Base-by-base conservation (phyloP, 2,888 invertebrate genomes). In the Brachyptera putata region DNA sequence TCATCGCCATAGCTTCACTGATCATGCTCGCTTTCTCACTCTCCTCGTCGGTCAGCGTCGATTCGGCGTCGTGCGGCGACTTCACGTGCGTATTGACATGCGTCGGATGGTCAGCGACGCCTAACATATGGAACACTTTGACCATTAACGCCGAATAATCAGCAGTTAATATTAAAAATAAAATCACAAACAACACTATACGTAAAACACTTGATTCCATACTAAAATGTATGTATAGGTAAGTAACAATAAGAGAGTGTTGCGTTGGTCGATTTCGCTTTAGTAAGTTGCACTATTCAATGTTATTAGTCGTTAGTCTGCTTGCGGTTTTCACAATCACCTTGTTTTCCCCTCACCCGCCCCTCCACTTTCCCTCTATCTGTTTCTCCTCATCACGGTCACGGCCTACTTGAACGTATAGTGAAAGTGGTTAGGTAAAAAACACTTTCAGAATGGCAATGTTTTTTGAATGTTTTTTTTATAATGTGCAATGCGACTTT, bases 81-180 rank as follows among this genome's bases (percentile, higher is more conserved):
- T 16, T 60, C 25, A 39, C 37, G 36, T 22, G 25, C 46, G 43
- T 18, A 30, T 37, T 11, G 37, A 36, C 36, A 7, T 36, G 22
- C 21, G 53, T 16, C 3, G 37, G 67, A 5, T 49, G 68, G 5
- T 69, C 69, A 59, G 71, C 75, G 24, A 77, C 78, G 63, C 79
- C 78, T 60, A 80, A 74, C 36, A 79, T 69, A 57, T 76, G 75
- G 26, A 75, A 72, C 34, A 81, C 69, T 22, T 53, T 53, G 21
- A 53, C 21, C 36, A 63, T 39, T 41, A 81, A 69, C 36, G 76
- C 74, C 3, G 76, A 77, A 68, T 81, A 80, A 70, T 82, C 82
- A 36, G 80, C 79, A 61, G 80, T 76, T 61, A 82, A 73, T 63
- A 81, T 74, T 60, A 82, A 70, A 65, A 81, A 76, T 70, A 81